Percentiles rank a stretch among this genome's conserved stretches.
phyloP scores from a whole-genome alignment of 2,888 invertebrate genomes.

The Dyspetes luteomarginatus region DNA sequence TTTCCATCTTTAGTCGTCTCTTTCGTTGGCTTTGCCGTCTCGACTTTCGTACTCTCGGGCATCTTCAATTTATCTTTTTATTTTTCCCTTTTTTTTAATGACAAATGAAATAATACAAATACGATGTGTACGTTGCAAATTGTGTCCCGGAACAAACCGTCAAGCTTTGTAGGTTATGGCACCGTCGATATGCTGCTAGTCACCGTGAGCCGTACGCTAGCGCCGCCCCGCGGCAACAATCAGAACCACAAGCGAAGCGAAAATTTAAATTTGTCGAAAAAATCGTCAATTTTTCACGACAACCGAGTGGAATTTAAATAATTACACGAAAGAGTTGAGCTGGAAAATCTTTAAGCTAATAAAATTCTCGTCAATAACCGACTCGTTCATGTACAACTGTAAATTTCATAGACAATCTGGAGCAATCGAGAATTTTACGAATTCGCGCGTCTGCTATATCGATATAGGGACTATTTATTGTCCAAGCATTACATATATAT shows the following conservation, averaged over 20 bases:
- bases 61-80: slow-evolving; percentile 68
- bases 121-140: slow-evolving; percentile 16
- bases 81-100: slow-evolving; percentile 18
- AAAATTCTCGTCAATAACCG: too few relatives aligned
- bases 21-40: slow-evolving; percentile 79
- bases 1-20: slow-evolving; percentile 84
- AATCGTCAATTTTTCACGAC: background rate
- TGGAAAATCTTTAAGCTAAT: too few relatives aligned
- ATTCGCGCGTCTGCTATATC: too few relatives aligned
- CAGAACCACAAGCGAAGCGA: slow-evolving; percentile 11
- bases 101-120: slow-evolving; percentile 31
- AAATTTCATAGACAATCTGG: too few relatives aligned
- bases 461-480: too few relatives aligned
- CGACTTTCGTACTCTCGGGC: slow-evolving; percentile 82
- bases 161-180: slow-evolving; percentile 66
- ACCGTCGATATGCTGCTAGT: slow-evolving; percentile 76
- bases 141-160: slow-evolving; percentile 59
- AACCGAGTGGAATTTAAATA: background rate
- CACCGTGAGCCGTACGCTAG: slow-evolving; percentile 64
- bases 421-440: too few relatives aligned
- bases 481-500: too few relatives aligned
- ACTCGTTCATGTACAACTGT: too few relatives aligned
- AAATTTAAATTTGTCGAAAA: background rate
- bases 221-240: slow-evolving; percentile 8
- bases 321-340: too few relatives aligned